Base-by-base conservation (phyloP, 2,888 invertebrate species). In the Drosophila peninsularis region DNA sequence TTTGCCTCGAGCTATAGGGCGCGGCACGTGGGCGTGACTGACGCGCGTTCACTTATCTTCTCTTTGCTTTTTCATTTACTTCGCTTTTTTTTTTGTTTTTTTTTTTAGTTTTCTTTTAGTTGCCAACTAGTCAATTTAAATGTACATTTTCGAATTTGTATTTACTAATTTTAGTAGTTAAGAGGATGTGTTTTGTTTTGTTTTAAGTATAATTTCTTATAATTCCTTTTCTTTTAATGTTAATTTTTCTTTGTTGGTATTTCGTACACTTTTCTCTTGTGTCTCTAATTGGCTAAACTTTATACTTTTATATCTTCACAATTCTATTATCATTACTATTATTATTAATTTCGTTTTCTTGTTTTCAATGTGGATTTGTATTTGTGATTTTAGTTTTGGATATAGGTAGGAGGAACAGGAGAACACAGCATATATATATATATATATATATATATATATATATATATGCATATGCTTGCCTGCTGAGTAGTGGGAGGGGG, bases 271-370 rank as follows among this genome's bases (percentile, higher is more conserved):
- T 76, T 65, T 71, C 82, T 76, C 68, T 75, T 78, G 77, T 77
- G 65, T 86, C 78, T 86, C 82, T 89, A 86, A 81, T 85, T 86
- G 68, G 83, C 89, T 88, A 88, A 88, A 82, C 82, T 75, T 86
- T 82, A 86, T 88, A 74, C 75, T 78, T 72, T 71, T 72, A 75
- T 79, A 82, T 80, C 64, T 75, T 87, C 85, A 83, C 62, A 53
- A 60, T 76, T 79, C 70, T 85, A 78, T 75, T 57, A 64, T 69
- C 64, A 19, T 50, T 63, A 17, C 36, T 27, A 30, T 30, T 68
- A 24, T 50, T 57, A 17, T 39, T 64, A 50, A 75, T 73, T 69
- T 74, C 44, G 66, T 62, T 13, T 63, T 21, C 27, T 27, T 45
- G 24, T 45, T 17, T 72, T 68, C 74, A 67, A 70, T 80, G 75